Evolutionary conservation across 2,888 invertebrate species (phyloP), one percentile per base, ranked within the genome.

Genomic region (Cheilosia pagana): DNA sequence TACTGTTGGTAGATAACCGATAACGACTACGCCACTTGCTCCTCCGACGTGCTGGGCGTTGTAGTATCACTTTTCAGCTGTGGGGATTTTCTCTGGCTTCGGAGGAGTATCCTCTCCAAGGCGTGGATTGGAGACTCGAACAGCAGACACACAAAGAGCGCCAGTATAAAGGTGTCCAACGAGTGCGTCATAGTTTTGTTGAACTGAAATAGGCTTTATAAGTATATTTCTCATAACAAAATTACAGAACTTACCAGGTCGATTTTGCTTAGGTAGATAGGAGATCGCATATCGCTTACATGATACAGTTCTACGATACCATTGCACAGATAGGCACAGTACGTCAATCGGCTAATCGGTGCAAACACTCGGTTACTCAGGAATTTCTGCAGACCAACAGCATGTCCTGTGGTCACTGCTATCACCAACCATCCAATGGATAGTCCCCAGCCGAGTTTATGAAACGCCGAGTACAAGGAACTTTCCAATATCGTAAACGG

Each of bases 111-210:
- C 88, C 94, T 94, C 90, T 95, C 95, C 57, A 95, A 92, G 3
- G 95, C 94, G 87, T 95, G 94, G 87, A 95, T 93, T 1, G 95
- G 95, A 8, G 95, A 95, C 90, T 95, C 95, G 88, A 95, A 95
- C 43, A 94, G 92, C 57, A 95, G 91, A 86, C 95, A 95, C 53
- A 95, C 89, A 45, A 95, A 65, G 60, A 95, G 90, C 63, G 95
- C 95, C 87, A 94, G 91, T 23, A 92, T 83, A 88, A 95, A 95
- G 0, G 95, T 95, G 63, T 89, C 86, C 60, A 88, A 8, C 3
- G 81, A 86, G 57, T 89, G 89, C 31, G 87, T 87, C 6, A 94
- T 89, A 10, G 93, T 92, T 87, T 93, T 93, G 60, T 93, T 93
- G 65, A 92, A 88, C 95, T 95, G 91, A 48, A 88, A 87, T 41